Conservation (phyloP, 1,140 invertebrate genomes). For the Sogatella furcifera region DNA sequence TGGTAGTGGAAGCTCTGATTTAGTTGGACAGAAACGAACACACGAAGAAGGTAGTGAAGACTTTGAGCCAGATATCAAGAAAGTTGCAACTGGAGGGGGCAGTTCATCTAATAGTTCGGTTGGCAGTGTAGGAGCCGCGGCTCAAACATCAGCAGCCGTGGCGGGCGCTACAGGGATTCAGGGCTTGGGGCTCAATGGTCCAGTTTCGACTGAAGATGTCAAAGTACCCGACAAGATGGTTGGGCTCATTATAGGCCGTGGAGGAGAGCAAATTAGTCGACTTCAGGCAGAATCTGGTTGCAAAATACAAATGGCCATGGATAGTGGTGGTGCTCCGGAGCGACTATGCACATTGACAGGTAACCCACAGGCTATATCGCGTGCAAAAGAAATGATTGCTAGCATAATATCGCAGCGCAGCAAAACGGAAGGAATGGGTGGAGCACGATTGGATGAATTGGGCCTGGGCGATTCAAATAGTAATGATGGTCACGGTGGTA, state of each 20-base stretch:
- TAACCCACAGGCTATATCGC: slow-evolving; percentile 67
- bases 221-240: slow-evolving; percentile 89
- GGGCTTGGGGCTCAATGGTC: slow-evolving; percentile 34
- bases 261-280: slow-evolving; percentile 90
- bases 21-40: slow-evolving; percentile 46
- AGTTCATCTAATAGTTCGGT: slow-evolving; percentile 12
- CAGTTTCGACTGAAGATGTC: slow-evolving; percentile 71
- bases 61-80: slow-evolving; percentile 40
- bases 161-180: slow-evolving; percentile 25
- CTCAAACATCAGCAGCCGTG: slow-evolving; percentile 34
- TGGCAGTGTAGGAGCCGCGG: slow-evolving; percentile 25
- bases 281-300: slow-evolving; percentile 92
- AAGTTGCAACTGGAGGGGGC: slow-evolving; percentile 33
- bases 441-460: slow-evolving; percentile 27
- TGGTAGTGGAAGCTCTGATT: slow-evolving; percentile 34
- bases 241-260: slow-evolving; percentile 85
- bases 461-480: slow-evolving; percentile 28
- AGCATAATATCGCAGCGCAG: slow-evolving; percentile 53
- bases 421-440: slow-evolving; percentile 39
- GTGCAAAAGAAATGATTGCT: slow-evolving; percentile 71
- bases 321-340: slow-evolving; percentile 72
- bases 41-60: slow-evolving; percentile 46
- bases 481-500: slow-evolving; percentile 32
- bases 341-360: slow-evolving; percentile 86
- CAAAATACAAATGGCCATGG: slow-evolving; percentile 94